Percentiles rank a stretch among this genome's conserved stretches.
Evolutionary conservation across 2,797 vertebrate species (phyloP).

Genomic region (Acanthurus leucopareius): DNA sequence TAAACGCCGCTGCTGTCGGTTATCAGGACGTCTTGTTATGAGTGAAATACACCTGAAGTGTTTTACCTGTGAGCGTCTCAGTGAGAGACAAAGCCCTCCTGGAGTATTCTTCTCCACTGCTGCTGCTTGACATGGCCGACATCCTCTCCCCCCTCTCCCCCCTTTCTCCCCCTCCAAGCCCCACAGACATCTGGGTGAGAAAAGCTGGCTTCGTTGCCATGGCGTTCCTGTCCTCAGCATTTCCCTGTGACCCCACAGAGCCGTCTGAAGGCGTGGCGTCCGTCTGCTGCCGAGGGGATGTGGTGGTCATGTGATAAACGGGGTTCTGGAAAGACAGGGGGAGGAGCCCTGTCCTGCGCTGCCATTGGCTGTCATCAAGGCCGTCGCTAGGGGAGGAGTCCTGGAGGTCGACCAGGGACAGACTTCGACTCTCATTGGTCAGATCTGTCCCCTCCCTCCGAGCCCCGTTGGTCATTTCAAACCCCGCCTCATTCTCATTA

Average conservation of each 20-base stretch:
- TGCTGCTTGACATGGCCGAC: conserved; percentile 80
- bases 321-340: conserved; percentile 97
- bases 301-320: conserved; percentile 93
- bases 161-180: conserved; percentile 67
- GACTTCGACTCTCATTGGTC: conserved; percentile 92
- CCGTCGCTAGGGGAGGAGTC: conserved; percentile 89
- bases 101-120: conserved; percentile 87
- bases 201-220: conserved; percentile 87
- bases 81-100: conserved; percentile 85
- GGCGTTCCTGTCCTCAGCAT: conserved; percentile 86
- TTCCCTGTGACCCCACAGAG: conserved; percentile 90
- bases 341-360: conserved; percentile 90
- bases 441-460: conserved; percentile 87
- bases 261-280: conserved; percentile 86
- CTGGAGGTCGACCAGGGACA: conserved; percentile 95
- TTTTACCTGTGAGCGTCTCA: conserved; percentile 78
- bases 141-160: conserved; percentile 73
- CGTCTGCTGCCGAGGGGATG: conserved; percentile 80
- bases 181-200: conserved; percentile 83
- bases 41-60: too few relatives aligned
- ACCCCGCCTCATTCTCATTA: conserved; percentile 92
- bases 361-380: conserved; percentile 90
- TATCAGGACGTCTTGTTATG: not conserved
- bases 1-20: too few relatives aligned
- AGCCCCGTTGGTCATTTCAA: conserved; percentile 86